A percentile compares a stretch with the other conserved stretches of the same genome.
phyloP scores from a whole-genome alignment of 2,797 vertebrate species.

The Thamnophis elegans region DNA sequence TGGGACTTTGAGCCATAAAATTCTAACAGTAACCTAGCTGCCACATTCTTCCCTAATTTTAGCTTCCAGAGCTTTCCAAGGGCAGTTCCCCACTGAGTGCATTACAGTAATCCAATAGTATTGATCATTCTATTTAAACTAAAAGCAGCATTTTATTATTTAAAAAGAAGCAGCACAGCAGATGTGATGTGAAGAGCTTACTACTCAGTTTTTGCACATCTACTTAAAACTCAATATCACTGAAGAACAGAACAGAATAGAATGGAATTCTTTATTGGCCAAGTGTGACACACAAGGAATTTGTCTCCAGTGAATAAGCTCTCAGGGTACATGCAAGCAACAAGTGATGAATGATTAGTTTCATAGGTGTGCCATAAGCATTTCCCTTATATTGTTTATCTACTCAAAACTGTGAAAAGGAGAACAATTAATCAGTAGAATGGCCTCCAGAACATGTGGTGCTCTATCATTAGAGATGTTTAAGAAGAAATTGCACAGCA shows the following conservation, averaged over 20 bases:
- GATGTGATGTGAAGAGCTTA: background rate
- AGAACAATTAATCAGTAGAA: background rate
- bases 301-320: background rate
- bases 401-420: background rate
- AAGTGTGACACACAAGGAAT: background rate
- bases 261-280: background rate
- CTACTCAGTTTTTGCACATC: background rate
- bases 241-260: background rate
- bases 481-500: background rate
- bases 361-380: background rate
- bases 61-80: background rate
- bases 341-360: background rate
- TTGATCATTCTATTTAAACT: background rate
- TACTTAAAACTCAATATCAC: background rate
- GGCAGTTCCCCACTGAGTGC: background rate
- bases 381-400: background rate
- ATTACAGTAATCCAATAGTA: background rate
- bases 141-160: background rate
- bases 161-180: background rate
- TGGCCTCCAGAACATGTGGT: background rate
- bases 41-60: background rate
- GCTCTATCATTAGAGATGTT: background rate
- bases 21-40: background rate
- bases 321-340: background rate
- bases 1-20: slow-evolving; percentile 20